phyloP scores from a whole-genome alignment of 2,113 vertebrate species.

The Microcebus ravelobensis region DNA sequence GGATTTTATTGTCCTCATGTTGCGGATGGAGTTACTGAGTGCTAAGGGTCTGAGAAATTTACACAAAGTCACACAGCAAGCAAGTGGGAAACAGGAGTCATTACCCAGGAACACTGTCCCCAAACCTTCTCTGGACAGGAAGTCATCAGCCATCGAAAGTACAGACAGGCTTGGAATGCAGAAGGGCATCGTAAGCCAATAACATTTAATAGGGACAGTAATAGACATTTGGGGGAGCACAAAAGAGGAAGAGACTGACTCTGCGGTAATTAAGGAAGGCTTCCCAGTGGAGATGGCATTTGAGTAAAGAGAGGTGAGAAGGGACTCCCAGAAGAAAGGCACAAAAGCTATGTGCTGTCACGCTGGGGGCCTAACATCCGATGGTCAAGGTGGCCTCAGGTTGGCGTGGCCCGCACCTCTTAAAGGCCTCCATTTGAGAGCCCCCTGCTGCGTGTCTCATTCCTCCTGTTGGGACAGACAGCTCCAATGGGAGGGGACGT shows the following conservation, averaged over 20 bases:
- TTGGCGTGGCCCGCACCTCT: not conserved
- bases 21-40: not conserved
- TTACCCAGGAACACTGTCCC: not conserved
- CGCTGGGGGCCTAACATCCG: not conserved
- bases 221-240: not conserved
- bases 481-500: not conserved
- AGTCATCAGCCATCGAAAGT: not conserved
- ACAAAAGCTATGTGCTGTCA: not conserved
- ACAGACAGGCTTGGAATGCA: not conserved
- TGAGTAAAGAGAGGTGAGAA: not conserved
- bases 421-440: slow-evolving; percentile 57
- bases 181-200: not conserved
- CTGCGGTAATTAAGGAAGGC: not conserved
- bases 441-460: not conserved
- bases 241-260: not conserved
- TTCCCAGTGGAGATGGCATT: not conserved
- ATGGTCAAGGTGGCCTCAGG: no score
- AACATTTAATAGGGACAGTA: not conserved
- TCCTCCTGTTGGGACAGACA: not conserved
- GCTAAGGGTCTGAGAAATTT: not conserved
- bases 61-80: not conserved
- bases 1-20: not conserved
- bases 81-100: not conserved
- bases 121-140: not conserved
- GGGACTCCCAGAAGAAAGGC: not conserved